phyloP scores from a whole-genome alignment of 1,140 invertebrate species.

The Mizuhopecten yessoensis region DNA sequence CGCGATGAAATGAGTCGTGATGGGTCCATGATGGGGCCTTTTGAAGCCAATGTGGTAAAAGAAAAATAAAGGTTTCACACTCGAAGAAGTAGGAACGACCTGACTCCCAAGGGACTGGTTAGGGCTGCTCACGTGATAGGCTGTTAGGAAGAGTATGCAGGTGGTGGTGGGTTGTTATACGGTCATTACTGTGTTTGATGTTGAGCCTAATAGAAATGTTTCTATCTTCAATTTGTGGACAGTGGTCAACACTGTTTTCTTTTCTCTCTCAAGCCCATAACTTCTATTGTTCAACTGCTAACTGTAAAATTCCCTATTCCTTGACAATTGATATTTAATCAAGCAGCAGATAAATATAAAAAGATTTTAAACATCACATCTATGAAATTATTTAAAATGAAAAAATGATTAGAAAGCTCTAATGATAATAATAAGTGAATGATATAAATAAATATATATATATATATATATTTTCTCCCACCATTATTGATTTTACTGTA shows the following conservation, averaged over 20 bases:
- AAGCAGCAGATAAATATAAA: too few species aligned
- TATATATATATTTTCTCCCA: too few species aligned
- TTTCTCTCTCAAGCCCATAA: too few species aligned
- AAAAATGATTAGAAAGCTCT: too few species aligned
- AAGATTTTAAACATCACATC: too few species aligned
- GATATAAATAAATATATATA: too few species aligned
- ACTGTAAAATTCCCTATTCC: too few species aligned
- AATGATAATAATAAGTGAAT: too few species aligned
- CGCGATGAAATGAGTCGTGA: not conserved
- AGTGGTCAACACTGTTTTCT: not conserved
- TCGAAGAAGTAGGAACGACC: conserved; percentile 48
- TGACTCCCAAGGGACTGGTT: conserved; percentile 24
- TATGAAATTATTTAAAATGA: too few species aligned
- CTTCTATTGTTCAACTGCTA: too few species aligned
- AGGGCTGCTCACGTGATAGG: not conserved
- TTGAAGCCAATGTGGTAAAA: conserved; percentile 50
- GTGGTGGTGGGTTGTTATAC: conserved; percentile 7
- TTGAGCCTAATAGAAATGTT: conserved; percentile 22
- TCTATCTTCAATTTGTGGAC: not conserved
- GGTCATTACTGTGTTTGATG: not conserved
- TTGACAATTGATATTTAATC: too few species aligned
- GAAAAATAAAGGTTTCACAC: conserved; percentile 56
- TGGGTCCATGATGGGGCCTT: conserved; percentile 45
- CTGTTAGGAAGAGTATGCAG: not conserved
- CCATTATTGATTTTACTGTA: too few species aligned